Percentiles rank a stretch among this genome's conserved stretches.
Conservation (phyloP, 2,797 vertebrate genomes). For the Linurgus olivaceus region DNA sequence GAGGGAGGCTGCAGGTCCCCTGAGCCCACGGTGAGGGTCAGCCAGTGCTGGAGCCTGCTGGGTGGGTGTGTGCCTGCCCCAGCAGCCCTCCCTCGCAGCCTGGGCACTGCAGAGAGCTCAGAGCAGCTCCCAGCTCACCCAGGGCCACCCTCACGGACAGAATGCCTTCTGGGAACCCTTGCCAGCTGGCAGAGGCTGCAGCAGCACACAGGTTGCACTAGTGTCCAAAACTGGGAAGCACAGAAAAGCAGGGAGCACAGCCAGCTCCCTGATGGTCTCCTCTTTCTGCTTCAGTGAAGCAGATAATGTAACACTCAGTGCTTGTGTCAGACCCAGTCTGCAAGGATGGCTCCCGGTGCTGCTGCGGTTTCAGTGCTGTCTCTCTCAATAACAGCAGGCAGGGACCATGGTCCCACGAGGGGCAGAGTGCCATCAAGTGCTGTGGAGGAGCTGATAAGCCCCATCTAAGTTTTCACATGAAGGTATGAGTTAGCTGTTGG, state of each 20-base stretch:
- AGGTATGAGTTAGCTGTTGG: background rate
- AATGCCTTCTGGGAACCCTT: background rate
- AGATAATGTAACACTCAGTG: background rate
- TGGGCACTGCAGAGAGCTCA: background rate
- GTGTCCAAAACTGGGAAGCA: background rate
- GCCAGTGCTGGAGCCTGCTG: background rate
- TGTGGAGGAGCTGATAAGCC: background rate
- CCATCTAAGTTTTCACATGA: background rate
- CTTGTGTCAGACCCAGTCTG: background rate
- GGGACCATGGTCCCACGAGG: background rate
- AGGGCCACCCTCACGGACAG: background rate
- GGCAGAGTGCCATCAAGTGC: background rate
- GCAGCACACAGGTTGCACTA: background rate
- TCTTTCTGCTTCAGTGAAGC: slow-evolving; percentile 32
- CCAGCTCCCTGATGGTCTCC: slow-evolving; percentile 22
- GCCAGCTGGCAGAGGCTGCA: background rate
- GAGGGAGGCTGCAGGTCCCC: background rate
- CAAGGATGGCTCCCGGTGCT: background rate
- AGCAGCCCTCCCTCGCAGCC: background rate
- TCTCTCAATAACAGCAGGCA: background rate
- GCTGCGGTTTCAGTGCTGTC: background rate
- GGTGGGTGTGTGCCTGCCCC: fast-evolving
- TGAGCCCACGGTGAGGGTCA: too few relatives aligned
- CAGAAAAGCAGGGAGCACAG: background rate
- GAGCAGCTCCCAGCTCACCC: background rate